A percentile compares a stretch with the other conserved stretches of the same genome.
Conservation (phyloP, 35 echinoderm and acorn worm genomes). For the Anneissia japonica region DNA sequence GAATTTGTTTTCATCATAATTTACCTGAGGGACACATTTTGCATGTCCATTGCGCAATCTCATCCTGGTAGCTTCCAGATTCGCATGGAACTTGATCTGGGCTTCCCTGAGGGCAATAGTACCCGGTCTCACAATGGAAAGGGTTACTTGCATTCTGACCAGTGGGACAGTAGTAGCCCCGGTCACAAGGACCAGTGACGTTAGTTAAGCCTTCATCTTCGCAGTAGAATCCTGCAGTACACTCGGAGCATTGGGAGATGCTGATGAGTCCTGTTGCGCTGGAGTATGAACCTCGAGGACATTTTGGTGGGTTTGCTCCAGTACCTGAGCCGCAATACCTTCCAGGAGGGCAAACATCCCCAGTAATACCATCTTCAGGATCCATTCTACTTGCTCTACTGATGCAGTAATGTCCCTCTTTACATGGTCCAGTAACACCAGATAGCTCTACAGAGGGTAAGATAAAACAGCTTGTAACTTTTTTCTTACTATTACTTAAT, state of each 20-base stretch:
- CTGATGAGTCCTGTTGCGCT: constrained; percentile 60
- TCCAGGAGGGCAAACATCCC: constrained; percentile 76
- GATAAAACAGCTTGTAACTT: no score
- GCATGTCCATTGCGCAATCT: constrained; percentile 60
- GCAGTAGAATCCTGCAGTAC: constrained; percentile 84
- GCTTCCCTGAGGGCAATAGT: constrained; percentile 82
- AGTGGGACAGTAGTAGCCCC: constrained; percentile 83
- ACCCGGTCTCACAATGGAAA: constrained; percentile 50
- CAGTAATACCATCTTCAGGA: constrained; percentile 75
- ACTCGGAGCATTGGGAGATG: constrained; percentile 43
- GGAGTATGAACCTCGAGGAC: constrained; percentile 75
- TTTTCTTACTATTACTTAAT: no score
- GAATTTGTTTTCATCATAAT: neutral
- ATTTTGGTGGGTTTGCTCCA: constrained; percentile 69
- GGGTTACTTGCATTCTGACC: constrained; percentile 77
- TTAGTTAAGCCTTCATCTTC: constrained; percentile 58
- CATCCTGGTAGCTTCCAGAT: constrained; percentile 89
- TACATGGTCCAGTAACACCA: constrained; percentile 47
- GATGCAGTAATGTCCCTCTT: constrained; percentile 76
- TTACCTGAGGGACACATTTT: constrained; percentile 81
- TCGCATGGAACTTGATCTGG: constrained; percentile 59
- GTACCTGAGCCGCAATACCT: constrained; percentile 88
- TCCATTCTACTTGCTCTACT: constrained; percentile 65
- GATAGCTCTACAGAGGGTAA: constrained; percentile 60
- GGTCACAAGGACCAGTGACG: constrained; percentile 81